Evolutionary conservation across 1,140 invertebrate species (phyloP).

Genomic region (Geopemphigus sp.): DNA sequence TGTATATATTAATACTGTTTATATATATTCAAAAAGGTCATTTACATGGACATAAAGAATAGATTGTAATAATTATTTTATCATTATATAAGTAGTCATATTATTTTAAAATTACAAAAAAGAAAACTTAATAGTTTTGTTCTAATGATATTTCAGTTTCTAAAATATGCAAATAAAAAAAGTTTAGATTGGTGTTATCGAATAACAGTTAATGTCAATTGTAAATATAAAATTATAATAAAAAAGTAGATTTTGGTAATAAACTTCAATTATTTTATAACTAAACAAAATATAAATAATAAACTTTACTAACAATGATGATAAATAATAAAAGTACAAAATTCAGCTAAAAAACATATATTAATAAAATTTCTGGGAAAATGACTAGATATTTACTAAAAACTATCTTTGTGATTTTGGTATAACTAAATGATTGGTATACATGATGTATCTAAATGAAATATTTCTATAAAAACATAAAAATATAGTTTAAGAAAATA

Average conservation of each 20-base stretch:
- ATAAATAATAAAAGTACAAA: conserved; percentile 20
- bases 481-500: neutral
- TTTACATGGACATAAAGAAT: no score
- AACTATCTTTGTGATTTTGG: neutral
- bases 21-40: no score
- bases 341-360: conserved; percentile 17
- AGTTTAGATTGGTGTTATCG: neutral
- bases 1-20: no score
- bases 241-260: neutral
- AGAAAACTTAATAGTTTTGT: no score
- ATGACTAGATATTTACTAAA: conserved; percentile 33
- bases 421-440: neutral
- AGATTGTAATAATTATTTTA: no score
- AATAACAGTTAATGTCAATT: neutral
- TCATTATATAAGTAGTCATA: no score
- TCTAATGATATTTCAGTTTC: no score
- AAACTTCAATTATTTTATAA: neutral
- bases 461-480: neutral
- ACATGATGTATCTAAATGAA: neutral
- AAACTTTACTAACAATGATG: neutral
- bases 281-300: conserved; percentile 2
- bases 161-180: neutral
- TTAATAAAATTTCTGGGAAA: conserved; percentile 13
- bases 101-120: no score
- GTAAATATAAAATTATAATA: neutral